phyloP scores from a whole-genome alignment of 2,888 invertebrate genomes.

The Cynaeus angustus region DNA sequence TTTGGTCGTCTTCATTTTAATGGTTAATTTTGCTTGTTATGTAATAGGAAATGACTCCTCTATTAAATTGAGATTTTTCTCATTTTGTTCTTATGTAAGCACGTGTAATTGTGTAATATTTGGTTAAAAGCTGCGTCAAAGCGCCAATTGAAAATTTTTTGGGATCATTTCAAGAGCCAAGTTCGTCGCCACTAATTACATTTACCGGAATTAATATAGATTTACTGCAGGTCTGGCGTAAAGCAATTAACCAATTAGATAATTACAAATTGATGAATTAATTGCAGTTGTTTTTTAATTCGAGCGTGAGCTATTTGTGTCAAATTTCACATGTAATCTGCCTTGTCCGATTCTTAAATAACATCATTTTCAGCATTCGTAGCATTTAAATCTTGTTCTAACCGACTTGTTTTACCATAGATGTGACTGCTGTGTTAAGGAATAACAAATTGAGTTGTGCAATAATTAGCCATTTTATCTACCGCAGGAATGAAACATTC shows the following conservation, averaged over 20 bases:
- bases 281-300: slow-evolving; percentile 52
- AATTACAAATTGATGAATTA: slow-evolving; percentile 59
- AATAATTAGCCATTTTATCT: slow-evolving; percentile 42
- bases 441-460: slow-evolving; percentile 43
- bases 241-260: slow-evolving; percentile 59
- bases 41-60: not conserved
- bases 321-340: slow-evolving; percentile 45
- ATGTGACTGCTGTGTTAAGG: slow-evolving; percentile 34
- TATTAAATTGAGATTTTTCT: too few relatives aligned
- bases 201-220: slow-evolving; percentile 43
- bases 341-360: slow-evolving; percentile 44
- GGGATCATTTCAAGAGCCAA: too few relatives aligned
- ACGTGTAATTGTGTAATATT: too few relatives aligned
- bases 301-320: slow-evolving; percentile 52
- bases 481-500: slow-evolving; percentile 27
- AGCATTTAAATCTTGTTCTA: slow-evolving; percentile 45
- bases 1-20: too few relatives aligned
- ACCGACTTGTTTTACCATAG: slow-evolving; percentile 48
- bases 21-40: too few relatives aligned
- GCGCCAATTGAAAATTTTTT: too few relatives aligned
- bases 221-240: slow-evolving; percentile 41
- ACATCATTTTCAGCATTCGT: slow-evolving; percentile 20
- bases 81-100: too few relatives aligned
- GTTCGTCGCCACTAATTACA: slow-evolving; percentile 1
- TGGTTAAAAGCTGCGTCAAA: too few relatives aligned